Base-by-base conservation (phyloP, 1,140 invertebrate species). In the Ptiloglossa arizonensis region DNA sequence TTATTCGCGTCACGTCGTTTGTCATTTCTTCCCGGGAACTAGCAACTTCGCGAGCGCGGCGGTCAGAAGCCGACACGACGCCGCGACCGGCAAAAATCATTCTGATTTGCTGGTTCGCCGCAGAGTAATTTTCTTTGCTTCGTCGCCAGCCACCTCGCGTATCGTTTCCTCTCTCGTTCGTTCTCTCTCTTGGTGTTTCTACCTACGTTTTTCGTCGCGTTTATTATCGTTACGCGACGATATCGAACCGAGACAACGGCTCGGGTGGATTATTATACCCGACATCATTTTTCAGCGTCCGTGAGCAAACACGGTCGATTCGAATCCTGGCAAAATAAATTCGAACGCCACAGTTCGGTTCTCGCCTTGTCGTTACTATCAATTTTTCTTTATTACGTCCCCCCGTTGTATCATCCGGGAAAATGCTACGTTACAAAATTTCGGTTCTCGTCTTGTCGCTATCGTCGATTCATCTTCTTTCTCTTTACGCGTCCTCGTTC, bases 1-100 rank as follows among this genome's bases (percentile, higher is more conserved):
- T 85, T 85, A 82, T 70, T 81, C 82, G 70, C 69, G 68, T 85
- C 79, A 63, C 73, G 35, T 80, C 79, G 73, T 84, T 85, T 76
- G 78, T 85, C 79, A 77, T 80, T 85, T 80, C 68, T 79, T 85
- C 79, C 46, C 62, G 24, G 35, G 80, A 82, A 79, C 74, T 67
- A 80, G 66, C 11, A 50, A 71, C 54, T 60, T 71, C 62, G 52
- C 68, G 59, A 68, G 17, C 17, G 27, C 70, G 52, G 44, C 68
- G 69, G 13, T 35, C 32, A 50, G 52, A 74, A 54, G 59, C 59
- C n/a, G 59, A 62, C 59, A 35, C 57, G 64, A n/a, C n/a, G n/a
- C n/a, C n/a, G 67, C 44, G 46, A 56, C n/a, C 73, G 17, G 13
- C 54, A 71, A 70, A 74, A 71, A 83, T 80, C 62, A 57, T 69